Conservation (phyloP, 2,113 vertebrate species). For the Ovis canadensis region DNA sequence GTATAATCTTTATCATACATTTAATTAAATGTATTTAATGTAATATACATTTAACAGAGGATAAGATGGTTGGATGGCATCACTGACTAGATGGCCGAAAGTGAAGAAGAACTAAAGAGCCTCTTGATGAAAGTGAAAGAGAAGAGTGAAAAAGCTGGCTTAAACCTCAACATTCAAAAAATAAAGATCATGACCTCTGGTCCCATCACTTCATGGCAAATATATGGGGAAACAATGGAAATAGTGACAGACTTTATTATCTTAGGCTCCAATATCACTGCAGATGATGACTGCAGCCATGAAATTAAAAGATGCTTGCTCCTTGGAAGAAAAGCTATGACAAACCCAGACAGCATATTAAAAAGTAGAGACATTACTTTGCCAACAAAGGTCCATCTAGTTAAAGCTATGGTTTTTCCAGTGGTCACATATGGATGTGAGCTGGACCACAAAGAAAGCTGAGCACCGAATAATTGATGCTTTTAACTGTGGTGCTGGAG, state of each 20-base stretch:
- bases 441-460: background rate
- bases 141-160: background rate
- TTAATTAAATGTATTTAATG: background rate
- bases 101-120: background rate
- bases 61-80: background rate
- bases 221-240: background rate
- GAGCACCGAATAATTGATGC: background rate
- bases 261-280: background rate
- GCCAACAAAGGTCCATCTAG: background rate
- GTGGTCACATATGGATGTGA: background rate
- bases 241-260: background rate
- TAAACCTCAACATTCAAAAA: background rate
- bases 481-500: background rate
- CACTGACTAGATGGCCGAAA: background rate
- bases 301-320: background rate
- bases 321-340: background rate
- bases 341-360: background rate
- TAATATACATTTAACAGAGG: background rate
- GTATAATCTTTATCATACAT: constrained; percentile 10
- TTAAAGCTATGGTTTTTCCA: background rate
- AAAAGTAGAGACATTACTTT: background rate
- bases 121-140: background rate
- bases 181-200: background rate
- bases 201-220: background rate
- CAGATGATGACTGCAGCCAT: background rate